Evolutionary conservation across 1,140 invertebrate genomes (phyloP).

Genomic region (Radopholus similis): DNA sequence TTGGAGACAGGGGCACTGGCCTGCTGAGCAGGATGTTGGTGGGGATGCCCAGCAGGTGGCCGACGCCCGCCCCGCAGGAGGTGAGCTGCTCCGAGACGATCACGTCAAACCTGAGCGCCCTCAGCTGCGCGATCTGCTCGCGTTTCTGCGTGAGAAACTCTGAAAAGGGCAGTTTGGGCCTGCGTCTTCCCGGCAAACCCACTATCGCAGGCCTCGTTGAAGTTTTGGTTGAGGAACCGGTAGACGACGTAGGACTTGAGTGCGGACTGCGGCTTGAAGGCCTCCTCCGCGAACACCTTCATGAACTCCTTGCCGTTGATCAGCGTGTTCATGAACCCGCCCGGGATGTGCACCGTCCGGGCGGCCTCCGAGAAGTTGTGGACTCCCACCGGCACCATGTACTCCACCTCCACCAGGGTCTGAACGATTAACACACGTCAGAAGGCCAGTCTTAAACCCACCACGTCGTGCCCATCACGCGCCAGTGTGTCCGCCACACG

Average conservation of each 20-base stretch:
- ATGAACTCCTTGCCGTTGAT: neutral
- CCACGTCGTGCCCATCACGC: constrained; percentile 31
- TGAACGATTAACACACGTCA: neutral
- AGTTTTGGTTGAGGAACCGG: neutral
- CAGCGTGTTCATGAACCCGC: neutral
- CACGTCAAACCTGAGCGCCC: constrained; percentile 31
- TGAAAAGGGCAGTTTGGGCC: neutral
- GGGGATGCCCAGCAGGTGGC: constrained; percentile 21
- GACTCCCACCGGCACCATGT: neutral
- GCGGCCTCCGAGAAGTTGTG: constrained; percentile 5
- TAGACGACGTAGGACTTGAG: neutral
- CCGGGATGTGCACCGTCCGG: neutral
- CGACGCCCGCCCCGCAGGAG: constrained; percentile 29
- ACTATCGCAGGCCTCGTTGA: constrained; percentile 13
- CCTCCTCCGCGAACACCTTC: neutral
- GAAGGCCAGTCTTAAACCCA: constrained; percentile 1
- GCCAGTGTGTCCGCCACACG: constrained; percentile 30
- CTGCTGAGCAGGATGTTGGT: constrained; percentile 23
- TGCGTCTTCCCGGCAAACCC: no score
- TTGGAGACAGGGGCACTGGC: constrained; percentile 8
- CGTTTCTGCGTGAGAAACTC: constrained; percentile 10
- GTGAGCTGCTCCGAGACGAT: constrained; percentile 31
- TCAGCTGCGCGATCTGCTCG: constrained; percentile 16
- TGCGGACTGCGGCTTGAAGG: neutral
- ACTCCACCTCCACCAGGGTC: constrained; percentile 18